phyloP scores from a whole-genome alignment of 1,140 invertebrate genomes.

The Phortica variegata region DNA sequence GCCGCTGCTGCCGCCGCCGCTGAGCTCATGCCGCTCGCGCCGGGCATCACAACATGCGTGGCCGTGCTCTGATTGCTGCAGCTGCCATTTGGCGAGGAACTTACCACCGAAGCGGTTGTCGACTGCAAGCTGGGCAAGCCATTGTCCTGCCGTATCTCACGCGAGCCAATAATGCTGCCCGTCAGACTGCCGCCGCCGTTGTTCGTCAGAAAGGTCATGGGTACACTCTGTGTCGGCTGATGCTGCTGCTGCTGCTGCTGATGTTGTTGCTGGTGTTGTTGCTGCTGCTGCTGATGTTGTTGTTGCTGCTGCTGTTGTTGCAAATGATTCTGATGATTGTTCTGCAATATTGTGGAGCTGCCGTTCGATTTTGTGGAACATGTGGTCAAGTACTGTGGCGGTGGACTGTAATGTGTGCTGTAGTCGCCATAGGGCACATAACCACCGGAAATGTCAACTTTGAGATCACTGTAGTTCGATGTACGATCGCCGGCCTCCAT shows the following conservation, averaged over 20 bases:
- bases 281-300: conserved; percentile 35
- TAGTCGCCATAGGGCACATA: conserved; percentile 90
- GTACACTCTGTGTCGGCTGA: conserved; percentile 23
- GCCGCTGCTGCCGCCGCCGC: conserved; percentile 18
- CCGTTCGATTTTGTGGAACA: conserved; percentile 52
- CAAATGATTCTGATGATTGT: conserved; percentile 51
- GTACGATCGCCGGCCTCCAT: conserved; percentile 76
- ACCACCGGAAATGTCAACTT: conserved; percentile 83
- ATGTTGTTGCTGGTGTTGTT: conserved; percentile 25
- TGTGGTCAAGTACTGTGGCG: conserved; percentile 58
- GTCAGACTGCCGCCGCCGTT: conserved; percentile 50
- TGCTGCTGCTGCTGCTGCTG: neutral
- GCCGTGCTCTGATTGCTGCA: conserved; percentile 51
- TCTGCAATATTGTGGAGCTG: conserved; percentile 49
- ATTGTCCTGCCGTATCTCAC: conserved; percentile 52
- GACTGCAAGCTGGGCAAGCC: conserved; percentile 50
- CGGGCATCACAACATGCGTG: conserved; percentile 46
- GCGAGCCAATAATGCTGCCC: conserved; percentile 48
- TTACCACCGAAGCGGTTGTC: conserved; percentile 52
- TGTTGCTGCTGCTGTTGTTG: conserved; percentile 47
- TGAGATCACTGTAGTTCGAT: conserved; percentile 89
- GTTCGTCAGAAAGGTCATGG: conserved; percentile 50
- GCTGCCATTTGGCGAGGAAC: conserved; percentile 53
- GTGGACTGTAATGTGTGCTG: conserved; percentile 74
- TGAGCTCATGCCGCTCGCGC: conserved; percentile 16